Percentiles rank a stretch among this genome's conserved stretches.
phyloP scores from a whole-genome alignment of 2,797 vertebrate species.

The Mus caroli region DNA sequence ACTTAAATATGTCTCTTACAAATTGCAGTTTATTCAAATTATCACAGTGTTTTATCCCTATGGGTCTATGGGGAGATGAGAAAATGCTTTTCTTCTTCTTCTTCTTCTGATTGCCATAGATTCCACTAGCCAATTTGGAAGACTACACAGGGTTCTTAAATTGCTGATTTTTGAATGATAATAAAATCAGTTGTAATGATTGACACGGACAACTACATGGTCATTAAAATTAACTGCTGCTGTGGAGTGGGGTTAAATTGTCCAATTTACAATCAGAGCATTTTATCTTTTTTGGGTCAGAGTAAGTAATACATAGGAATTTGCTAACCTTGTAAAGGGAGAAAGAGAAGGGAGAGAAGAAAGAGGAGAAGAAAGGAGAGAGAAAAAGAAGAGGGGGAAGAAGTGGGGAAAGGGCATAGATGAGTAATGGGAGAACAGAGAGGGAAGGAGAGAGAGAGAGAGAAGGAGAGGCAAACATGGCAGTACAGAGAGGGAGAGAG shows the following conservation, averaged over 20 bases:
- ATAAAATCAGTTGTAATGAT: background rate
- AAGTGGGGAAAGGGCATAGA: background rate
- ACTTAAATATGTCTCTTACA: background rate
- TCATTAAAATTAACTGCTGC: background rate
- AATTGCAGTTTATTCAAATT: slow-evolving; percentile 41
- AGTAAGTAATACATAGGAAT: background rate
- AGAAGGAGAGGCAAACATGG: background rate
- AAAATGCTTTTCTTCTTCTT: slow-evolving; percentile 9
- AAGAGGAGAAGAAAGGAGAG: background rate
- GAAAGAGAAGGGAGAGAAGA: too few relatives aligned
- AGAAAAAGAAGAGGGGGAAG: background rate
- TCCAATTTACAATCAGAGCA: background rate
- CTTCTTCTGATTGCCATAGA: background rate
- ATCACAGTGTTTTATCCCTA: background rate
- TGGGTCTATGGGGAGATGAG: background rate
- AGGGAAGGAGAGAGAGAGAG: background rate
- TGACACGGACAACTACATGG: background rate
- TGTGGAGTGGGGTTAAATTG: background rate
- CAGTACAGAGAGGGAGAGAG: background rate
- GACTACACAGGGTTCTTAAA: background rate
- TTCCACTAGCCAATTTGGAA: slow-evolving; percentile 5
- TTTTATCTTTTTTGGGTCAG: slow-evolving; percentile 21
- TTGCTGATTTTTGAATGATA: background rate
- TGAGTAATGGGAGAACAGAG: background rate
- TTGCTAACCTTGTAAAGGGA: background rate